Percentiles rank a stretch among this genome's conserved stretches.
Evolutionary conservation across 1,140 invertebrate genomes (phyloP).

Genomic region (Cyphomyrmex costatus): DNA sequence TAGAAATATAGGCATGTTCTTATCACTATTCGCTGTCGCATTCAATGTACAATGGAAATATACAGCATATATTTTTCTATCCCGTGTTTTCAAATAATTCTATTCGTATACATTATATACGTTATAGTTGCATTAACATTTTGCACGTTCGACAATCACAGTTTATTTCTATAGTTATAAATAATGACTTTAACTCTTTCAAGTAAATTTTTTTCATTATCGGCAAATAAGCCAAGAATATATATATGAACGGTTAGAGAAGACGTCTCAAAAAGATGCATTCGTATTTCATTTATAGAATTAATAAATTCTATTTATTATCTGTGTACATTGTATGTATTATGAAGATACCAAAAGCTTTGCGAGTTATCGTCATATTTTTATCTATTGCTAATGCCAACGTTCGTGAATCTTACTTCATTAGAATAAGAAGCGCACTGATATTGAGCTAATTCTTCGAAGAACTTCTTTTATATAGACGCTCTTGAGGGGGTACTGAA

Average conservation of each 20-base stretch:
- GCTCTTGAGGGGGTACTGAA: no score
- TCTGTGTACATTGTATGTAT: no score
- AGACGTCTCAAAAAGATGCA: slow-evolving; percentile 6
- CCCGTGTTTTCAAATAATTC: slow-evolving; percentile 5
- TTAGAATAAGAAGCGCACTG: no score
- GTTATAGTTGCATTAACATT: slow-evolving; percentile 5
- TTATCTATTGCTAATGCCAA: no score
- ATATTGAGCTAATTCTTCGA: no score
- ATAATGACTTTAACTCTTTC: background rate
- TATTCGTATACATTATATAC: background rate
- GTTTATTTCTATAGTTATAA: slow-evolving; percentile 40
- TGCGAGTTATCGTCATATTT: no score
- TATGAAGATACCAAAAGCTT: no score
- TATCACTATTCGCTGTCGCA: background rate
- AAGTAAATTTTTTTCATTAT: slow-evolving; percentile 22
- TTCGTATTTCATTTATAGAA: background rate
- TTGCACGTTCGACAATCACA: slow-evolving; percentile 40
- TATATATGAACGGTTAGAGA: slow-evolving; percentile 9
- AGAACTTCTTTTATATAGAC: no score
- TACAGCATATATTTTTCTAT: slow-evolving; percentile 14
- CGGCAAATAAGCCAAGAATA: background rate
- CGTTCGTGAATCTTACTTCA: no score
- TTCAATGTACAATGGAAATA: background rate
- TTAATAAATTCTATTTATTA: no score
- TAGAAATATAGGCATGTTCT: slow-evolving; percentile 13